phyloP scores from a whole-genome alignment of 2,888 invertebrate species.

The Ephialtes manifestator region DNA sequence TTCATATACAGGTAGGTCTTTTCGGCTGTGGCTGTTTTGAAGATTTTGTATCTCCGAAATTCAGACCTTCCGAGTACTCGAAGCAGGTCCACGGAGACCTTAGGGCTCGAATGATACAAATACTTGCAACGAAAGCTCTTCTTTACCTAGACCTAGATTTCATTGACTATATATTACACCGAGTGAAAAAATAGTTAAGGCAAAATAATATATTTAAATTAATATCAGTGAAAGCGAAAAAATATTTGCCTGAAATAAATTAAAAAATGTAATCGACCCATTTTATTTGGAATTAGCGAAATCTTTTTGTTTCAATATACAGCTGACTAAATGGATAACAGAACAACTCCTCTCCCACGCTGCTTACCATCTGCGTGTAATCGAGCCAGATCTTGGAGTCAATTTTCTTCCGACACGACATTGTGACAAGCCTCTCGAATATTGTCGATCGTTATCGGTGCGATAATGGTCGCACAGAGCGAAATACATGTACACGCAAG shows the following conservation, averaged over 20 bases:
- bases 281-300: neutral
- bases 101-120: neutral
- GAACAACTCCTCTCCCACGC: neutral
- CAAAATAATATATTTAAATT: too few species aligned
- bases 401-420: constrained; percentile 83
- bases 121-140: neutral
- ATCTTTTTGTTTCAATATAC: neutral
- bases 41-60: neutral
- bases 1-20: neutral
- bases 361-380: constrained; percentile 79
- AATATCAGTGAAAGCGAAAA: too few species aligned
- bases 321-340: neutral
- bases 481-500: constrained; percentile 13
- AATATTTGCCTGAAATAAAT: neutral
- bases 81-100: neutral
- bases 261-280: too few species aligned
- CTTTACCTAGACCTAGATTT: constrained; percentile 15
- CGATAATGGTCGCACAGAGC: constrained; percentile 15
- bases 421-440: constrained; percentile 54
- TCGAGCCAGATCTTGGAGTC: constrained; percentile 81
- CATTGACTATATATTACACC: constrained; percentile 1
- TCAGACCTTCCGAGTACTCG: neutral
- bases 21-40: neutral
- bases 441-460: constrained; percentile 23
- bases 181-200: too few species aligned